phyloP scores from a whole-genome alignment of 2,888 invertebrate genomes.

The Philopedon plagiatum region DNA sequence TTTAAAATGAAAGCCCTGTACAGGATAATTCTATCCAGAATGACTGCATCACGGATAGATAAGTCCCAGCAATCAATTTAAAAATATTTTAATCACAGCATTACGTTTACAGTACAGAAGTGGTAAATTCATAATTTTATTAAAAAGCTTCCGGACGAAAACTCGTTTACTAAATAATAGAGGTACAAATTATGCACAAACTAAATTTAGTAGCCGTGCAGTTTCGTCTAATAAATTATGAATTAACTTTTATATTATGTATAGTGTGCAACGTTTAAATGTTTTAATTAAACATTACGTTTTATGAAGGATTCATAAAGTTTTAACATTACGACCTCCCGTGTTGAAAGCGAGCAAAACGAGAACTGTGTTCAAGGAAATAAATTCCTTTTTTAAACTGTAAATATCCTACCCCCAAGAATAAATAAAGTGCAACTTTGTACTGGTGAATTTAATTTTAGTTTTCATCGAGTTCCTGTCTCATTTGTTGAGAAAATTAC shows the following conservation, averaged over 20 bases:
- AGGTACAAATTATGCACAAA: not conserved
- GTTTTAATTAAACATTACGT: slow-evolving; percentile 13
- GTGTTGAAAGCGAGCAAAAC: slow-evolving; percentile 2
- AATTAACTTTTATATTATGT: not conserved
- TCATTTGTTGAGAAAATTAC: too few species aligned
- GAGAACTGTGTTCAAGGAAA: not conserved
- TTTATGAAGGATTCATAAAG: slow-evolving; percentile 12
- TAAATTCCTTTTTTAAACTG: not conserved
- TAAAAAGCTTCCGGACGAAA: too few species aligned
- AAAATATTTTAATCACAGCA: too few species aligned
- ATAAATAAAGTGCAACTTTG: too few species aligned
- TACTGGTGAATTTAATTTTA: too few species aligned
- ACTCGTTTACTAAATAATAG: slow-evolving; percentile 1
- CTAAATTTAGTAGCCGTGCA: not conserved
- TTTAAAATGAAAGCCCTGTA: too few species aligned
- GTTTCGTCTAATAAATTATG: slow-evolving; percentile 7
- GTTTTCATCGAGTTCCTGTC: too few species aligned
- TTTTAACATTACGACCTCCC: not conserved
- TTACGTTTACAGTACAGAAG: too few species aligned
- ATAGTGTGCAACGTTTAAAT: not conserved
- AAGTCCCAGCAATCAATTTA: too few species aligned
- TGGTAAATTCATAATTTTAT: too few species aligned
- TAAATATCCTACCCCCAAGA: not conserved
- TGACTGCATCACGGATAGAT: too few species aligned
- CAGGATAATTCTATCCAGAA: too few species aligned